Conservation (phyloP, 2,113 vertebrate species). For the Laterallus jamaicensis region DNA sequence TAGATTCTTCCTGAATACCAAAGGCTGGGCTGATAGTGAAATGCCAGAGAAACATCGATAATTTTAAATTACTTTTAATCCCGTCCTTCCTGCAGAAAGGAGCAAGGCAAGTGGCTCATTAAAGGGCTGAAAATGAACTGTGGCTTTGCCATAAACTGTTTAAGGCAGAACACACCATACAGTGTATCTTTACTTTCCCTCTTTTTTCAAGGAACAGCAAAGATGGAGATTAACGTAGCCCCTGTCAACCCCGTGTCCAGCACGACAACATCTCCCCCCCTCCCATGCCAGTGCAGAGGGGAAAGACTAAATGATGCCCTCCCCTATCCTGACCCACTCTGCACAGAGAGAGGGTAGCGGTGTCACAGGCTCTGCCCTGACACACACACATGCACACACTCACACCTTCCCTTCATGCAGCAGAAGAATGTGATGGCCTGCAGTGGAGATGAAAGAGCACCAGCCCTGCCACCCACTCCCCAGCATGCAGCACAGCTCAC, state of each 20-base stretch:
- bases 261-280: neutral
- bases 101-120: neutral
- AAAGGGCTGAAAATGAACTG: neutral
- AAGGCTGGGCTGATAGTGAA: neutral
- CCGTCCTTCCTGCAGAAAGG: neutral
- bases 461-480: neutral
- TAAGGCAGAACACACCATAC: neutral
- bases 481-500: neutral
- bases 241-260: rapidly evolving
- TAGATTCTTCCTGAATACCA: neutral
- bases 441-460: neutral
- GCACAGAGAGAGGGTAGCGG: rapidly evolving
- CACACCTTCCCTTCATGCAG: neutral
- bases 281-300: neutral
- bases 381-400: too few relatives aligned
- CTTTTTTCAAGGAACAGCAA: neutral
- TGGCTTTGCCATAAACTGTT: neutral
- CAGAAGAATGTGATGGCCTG: neutral
- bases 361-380: neutral
- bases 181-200: neutral
- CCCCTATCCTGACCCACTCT: neutral
- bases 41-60: neutral
- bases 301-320: neutral
- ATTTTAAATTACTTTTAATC: neutral
- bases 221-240: neutral